A percentile compares a stretch with the other conserved stretches of the same genome.
Conservation (phyloP, 2,113 vertebrate species). For the Amphiprion percula region DNA sequence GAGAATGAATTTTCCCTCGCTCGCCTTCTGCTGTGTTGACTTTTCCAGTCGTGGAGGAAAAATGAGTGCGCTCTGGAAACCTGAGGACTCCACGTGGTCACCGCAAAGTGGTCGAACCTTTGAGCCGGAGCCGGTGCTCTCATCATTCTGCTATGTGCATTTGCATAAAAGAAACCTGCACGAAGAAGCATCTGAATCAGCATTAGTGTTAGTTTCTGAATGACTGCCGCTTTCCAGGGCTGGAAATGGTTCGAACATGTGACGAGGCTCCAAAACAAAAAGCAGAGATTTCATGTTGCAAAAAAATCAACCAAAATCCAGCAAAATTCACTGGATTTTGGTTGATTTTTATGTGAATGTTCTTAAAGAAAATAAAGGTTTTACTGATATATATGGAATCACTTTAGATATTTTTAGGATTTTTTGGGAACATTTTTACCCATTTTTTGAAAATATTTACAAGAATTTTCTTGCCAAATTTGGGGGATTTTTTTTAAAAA, state of each 20-base stretch:
- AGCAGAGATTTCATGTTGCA: too few relatives aligned
- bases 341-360: too few relatives aligned
- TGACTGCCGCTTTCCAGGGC: constrained; percentile 25
- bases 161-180: constrained; percentile 57
- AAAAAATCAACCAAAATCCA: too few relatives aligned
- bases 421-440: too few relatives aligned
- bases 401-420: too few relatives aligned
- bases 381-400: too few relatives aligned
- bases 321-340: too few relatives aligned
- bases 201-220: constrained; percentile 22
- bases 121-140: constrained; percentile 52
- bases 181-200: constrained; percentile 61
- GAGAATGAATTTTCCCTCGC: constrained; percentile 34
- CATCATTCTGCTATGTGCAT: constrained; percentile 71
- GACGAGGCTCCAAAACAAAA: too few relatives aligned
- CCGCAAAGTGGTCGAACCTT: constrained; percentile 55
- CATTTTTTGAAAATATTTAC: too few relatives aligned
- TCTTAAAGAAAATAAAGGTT: too few relatives aligned
- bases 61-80: constrained; percentile 62
- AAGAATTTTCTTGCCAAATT: too few relatives aligned
- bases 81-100: constrained; percentile 56
- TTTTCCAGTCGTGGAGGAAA: constrained; percentile 69
- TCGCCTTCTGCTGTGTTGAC: constrained; percentile 60
- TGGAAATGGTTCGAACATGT: constrained; percentile 2
- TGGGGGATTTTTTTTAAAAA: too few relatives aligned